phyloP scores from a whole-genome alignment of 2,888 invertebrate species.

The Hirtodrosophila trivittata region DNA sequence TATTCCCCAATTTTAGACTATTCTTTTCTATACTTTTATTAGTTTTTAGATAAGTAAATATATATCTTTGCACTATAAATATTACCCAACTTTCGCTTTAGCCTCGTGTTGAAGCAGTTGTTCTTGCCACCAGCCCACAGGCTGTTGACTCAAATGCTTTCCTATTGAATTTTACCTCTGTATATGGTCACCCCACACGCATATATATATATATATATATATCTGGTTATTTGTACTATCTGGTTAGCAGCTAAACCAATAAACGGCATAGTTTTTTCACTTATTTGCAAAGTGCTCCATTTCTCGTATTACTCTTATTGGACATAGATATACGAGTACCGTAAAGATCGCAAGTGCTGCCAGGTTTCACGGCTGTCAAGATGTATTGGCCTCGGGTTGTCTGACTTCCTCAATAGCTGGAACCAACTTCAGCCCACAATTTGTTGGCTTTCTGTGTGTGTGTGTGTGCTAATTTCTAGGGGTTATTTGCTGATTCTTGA shows the following conservation, averaged over 20 bases:
- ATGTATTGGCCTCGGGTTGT: slow-evolving; percentile 40
- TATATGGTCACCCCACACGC: too few relatives aligned
- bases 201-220: slow-evolving; percentile 19
- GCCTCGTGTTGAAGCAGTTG: slow-evolving; percentile 64
- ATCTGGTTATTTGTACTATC: slow-evolving; percentile 1
- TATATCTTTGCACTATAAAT: too few relatives aligned
- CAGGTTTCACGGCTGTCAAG: slow-evolving; percentile 28
- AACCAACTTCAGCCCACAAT: slow-evolving; percentile 12
- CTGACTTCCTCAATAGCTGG: slow-evolving; percentile 44
- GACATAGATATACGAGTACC: too few relatives aligned
- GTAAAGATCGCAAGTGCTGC: slow-evolving; percentile 9
- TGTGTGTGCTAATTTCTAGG: slow-evolving; percentile 46
- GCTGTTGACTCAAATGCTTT: slow-evolving; percentile 53
- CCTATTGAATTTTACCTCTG: slow-evolving; percentile 25
- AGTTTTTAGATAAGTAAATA: too few relatives aligned
- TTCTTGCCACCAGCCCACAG: slow-evolving; percentile 21
- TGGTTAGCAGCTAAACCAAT: slow-evolving; percentile 13
- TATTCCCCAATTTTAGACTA: too few relatives aligned
- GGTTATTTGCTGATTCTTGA: slow-evolving; percentile 34
- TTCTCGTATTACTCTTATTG: slow-evolving; percentile 4
- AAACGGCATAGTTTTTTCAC: slow-evolving; percentile 7
- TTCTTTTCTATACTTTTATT: too few relatives aligned
- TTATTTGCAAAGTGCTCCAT: slow-evolving; percentile 7
- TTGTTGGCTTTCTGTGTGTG: background rate
- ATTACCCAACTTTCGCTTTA: background rate